A percentile compares a stretch with the other conserved stretches of the same genome.
phyloP scores from a whole-genome alignment of 2,113 vertebrate genomes.

The Pitta sordida region DNA sequence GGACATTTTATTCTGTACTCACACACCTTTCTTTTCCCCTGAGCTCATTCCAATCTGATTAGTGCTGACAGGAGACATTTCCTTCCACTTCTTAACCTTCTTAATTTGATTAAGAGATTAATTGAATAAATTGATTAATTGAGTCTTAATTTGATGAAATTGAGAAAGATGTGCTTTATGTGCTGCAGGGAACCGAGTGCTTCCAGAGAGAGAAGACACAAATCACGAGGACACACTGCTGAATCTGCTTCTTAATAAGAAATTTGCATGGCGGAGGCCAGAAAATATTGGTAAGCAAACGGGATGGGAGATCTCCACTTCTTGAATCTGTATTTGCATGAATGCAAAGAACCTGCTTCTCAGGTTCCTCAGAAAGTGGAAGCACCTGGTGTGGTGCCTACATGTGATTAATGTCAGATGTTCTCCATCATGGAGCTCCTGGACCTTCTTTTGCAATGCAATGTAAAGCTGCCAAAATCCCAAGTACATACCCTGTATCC shows the following conservation, averaged over 20 bases:
- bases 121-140: not conserved
- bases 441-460: not conserved
- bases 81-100: not conserved
- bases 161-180: not conserved
- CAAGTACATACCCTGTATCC: accelerated
- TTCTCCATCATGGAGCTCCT: not conserved
- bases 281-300: slow-evolving; percentile 46
- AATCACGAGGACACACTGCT: slow-evolving; percentile 46
- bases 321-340: not conserved
- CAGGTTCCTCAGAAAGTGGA: not conserved
- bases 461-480: not conserved
- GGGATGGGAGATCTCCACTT: not conserved
- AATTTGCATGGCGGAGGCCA: slow-evolving; percentile 27
- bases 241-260: slow-evolving; percentile 64
- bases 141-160: not conserved
- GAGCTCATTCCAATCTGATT: not conserved
- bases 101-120: slow-evolving; percentile 5
- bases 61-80: not conserved
- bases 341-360: not conserved
- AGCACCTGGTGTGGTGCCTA: not conserved
- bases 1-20: not conserved
- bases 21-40: not conserved
- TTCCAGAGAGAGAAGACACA: slow-evolving; percentile 56
- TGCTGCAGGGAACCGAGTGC: slow-evolving; percentile 57
- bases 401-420: not conserved